Percentiles rank a stretch among this genome's conserved stretches.
These are phyloP conservation scores for Lycocorax pyrrhopterus DNA, from an alignment of 2,113 vertebrate genomes.

Conservation along the genomic window DNA sequence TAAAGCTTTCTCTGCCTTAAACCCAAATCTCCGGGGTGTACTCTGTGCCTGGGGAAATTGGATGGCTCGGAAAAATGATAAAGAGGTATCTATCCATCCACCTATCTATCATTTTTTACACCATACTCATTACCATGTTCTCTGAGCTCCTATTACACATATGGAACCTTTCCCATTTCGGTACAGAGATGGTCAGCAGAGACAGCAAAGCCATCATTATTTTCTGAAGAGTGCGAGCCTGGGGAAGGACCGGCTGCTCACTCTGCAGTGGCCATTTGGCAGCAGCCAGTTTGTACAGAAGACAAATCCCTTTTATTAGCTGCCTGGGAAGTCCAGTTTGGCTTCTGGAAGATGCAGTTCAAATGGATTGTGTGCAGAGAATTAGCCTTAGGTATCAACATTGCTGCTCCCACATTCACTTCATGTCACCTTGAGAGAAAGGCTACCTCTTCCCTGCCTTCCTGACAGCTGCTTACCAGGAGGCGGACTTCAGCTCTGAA, in stretches of 20 bases:
- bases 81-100: constrained; percentile 40
- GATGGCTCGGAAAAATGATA: constrained; percentile 51
- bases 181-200: constrained; percentile 37
- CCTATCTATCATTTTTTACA: constrained; percentile 55
- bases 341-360: constrained; percentile 44
- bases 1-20: constrained; percentile 46
- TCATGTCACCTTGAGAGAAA: constrained; percentile 3
- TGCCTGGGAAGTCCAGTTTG: constrained; percentile 1
- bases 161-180: not conserved
- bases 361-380: constrained; percentile 18
- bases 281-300: constrained; percentile 19
- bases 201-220: constrained; percentile 15
- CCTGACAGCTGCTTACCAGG: constrained; percentile 44
- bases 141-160: constrained; percentile 42
- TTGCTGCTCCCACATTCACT: constrained; percentile 31
- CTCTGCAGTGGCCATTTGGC: not conserved
- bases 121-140: constrained; percentile 38
- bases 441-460: not conserved
- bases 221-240: not conserved
- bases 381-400: constrained; percentile 59
- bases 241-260: not conserved
- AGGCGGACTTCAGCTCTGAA: constrained; percentile 16
- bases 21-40: constrained; percentile 18
- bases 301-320: constrained; percentile 39
- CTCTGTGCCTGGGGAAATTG: not conserved